A percentile compares a stretch with the other conserved stretches of the same genome.
These are phyloP conservation scores for Odontocolon sp. DNA, from an alignment of 2,888 invertebrate species.

Conservation along the genomic window DNA sequence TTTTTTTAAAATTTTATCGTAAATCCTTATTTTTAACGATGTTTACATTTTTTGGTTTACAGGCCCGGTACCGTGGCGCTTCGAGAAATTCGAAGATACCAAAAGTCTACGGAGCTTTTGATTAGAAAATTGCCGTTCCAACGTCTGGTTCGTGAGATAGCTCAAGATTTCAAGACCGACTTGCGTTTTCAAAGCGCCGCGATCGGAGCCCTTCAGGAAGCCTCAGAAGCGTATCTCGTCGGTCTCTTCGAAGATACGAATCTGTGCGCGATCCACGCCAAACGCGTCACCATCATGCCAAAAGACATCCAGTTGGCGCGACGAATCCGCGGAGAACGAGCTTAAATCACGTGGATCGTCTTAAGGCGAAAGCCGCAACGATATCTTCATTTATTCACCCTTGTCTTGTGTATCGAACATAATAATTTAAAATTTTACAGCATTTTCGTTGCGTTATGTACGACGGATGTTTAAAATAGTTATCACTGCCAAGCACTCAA, in stretches of 20 bases:
- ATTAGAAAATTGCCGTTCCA: constrained; percentile 98
- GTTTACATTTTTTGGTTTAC: constrained; percentile 23
- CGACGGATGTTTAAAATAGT: constrained; percentile 66
- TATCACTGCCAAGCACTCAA: constrained; percentile 73
- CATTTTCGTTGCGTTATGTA: constrained; percentile 65
- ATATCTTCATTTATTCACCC: constrained; percentile 62
- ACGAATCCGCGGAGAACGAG: constrained; percentile 97
- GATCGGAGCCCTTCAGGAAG: constrained; percentile 95
- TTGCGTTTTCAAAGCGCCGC: constrained; percentile 97
- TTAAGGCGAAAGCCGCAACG: constrained; percentile 24
- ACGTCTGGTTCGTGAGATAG: constrained; percentile 97
- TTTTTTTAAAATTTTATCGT: not conserved
- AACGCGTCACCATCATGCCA: constrained; percentile 98
- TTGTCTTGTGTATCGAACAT: constrained; percentile 66
- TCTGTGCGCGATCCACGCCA: constrained; percentile 98
- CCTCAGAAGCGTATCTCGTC: constrained; percentile 94
- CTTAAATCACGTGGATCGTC: constrained; percentile 83
- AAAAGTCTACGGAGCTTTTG: constrained; percentile 96
- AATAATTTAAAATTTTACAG: constrained; percentile 54
- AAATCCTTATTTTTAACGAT: not conserved
- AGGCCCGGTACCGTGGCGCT: constrained; percentile 98
- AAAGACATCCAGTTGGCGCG: constrained; percentile 98
- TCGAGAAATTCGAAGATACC: constrained; percentile 98
- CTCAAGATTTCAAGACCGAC: constrained; percentile 98
- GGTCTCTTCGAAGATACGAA: constrained; percentile 99